A percentile compares a stretch with the other conserved stretches of the same genome.
Conservation (phyloP, 1,140 invertebrate species). For the Sinella curviseta region DNA sequence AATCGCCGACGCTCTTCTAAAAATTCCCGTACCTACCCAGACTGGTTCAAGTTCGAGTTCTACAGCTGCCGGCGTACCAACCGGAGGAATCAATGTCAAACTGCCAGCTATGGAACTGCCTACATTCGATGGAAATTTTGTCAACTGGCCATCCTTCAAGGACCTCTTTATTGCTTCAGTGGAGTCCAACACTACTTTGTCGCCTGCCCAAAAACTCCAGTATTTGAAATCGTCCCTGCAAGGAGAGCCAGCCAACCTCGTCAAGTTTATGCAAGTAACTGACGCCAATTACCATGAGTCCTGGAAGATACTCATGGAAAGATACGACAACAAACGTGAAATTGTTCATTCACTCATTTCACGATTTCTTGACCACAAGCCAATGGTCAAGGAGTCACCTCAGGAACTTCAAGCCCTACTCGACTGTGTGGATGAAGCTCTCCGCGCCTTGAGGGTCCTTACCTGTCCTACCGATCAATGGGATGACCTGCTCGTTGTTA, state of each 20-base stretch:
- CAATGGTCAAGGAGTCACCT: background rate
- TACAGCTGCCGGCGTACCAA: background rate
- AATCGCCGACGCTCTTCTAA: too few relatives aligned
- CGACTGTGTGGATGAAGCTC: background rate
- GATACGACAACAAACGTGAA: conserved; percentile 28
- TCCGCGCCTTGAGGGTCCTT: background rate
- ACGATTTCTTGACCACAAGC: background rate
- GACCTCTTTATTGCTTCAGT: conserved; percentile 35
- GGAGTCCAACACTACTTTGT: background rate
- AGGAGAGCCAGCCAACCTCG: conserved; percentile 12
- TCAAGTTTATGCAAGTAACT: background rate
- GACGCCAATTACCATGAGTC: conserved; percentile 26
- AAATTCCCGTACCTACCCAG: too few relatives aligned
- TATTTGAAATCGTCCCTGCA: conserved; percentile 29
- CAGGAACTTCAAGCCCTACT: background rate
- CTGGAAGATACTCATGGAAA: conserved; percentile 16
- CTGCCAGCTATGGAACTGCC: conserved; percentile 32
- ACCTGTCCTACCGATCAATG: background rate
- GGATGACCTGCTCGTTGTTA: background rate
- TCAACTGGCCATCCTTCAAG: conserved; percentile 35
- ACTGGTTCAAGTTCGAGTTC: too few relatives aligned
- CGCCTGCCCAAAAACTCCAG: conserved; percentile 13
- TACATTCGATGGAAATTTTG: conserved; percentile 22
- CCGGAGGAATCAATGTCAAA: background rate
- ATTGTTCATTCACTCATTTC: background rate